Evolutionary conservation across 2,113 vertebrate species (phyloP).

Genomic region (Chloebia gouldiae): DNA sequence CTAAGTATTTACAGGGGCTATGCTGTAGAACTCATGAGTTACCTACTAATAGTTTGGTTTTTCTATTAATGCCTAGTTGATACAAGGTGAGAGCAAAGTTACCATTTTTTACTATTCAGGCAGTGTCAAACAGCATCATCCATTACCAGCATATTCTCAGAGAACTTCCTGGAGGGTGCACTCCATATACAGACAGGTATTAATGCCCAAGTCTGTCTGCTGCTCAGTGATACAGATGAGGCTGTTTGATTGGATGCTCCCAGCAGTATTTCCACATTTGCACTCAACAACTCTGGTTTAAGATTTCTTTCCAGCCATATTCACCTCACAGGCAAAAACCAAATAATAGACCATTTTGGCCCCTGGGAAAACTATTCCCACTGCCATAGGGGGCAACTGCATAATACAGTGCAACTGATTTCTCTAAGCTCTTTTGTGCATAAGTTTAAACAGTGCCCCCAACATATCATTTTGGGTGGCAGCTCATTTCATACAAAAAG

Average conservation of each 20-base stretch:
- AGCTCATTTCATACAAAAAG: background rate
- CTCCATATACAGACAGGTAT: background rate
- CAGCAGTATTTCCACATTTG: background rate
- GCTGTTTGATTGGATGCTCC: background rate
- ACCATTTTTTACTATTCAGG: background rate
- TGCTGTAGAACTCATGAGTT: background rate
- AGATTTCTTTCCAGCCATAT: background rate
- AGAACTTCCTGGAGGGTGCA: background rate
- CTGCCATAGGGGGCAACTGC: background rate
- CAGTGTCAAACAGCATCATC: background rate
- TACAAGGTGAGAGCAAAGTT: background rate
- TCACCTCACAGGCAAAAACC: background rate
- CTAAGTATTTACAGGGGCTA: background rate
- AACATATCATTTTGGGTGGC: background rate
- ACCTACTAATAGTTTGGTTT: background rate
- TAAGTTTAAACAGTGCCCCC: background rate
- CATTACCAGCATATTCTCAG: background rate
- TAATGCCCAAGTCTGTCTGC: background rate
- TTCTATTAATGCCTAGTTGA: background rate
- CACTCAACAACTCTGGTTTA: background rate
- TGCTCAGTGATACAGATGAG: background rate
- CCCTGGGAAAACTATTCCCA: background rate
- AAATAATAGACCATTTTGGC: background rate
- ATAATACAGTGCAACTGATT: background rate
- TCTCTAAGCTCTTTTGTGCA: background rate